These are phyloP conservation scores for Drosophila planitibia DNA, from an alignment of 2,888 invertebrate genomes.

Conservation along the genomic window DNA sequence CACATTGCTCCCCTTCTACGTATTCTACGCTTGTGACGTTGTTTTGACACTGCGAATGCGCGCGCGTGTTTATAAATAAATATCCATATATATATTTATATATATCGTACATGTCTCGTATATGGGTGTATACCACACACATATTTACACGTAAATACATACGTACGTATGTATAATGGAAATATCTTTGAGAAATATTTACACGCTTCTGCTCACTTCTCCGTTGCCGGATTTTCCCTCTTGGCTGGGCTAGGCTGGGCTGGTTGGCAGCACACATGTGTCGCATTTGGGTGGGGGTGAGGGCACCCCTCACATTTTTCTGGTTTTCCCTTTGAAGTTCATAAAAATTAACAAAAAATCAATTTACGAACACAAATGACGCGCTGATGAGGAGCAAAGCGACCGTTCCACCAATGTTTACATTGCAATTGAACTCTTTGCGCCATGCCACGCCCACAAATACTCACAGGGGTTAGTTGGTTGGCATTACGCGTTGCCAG, in stretches of 20 bases:
- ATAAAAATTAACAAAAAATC: slow-evolving; percentile 79
- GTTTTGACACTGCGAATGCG: slow-evolving; percentile 78
- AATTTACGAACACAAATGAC: slow-evolving; percentile 76
- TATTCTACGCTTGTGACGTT: slow-evolving; percentile 64
- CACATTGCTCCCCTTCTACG: slow-evolving; percentile 3
- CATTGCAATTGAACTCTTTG: slow-evolving; percentile 68
- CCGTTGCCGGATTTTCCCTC: slow-evolving; percentile 7
- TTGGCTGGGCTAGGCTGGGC: slow-evolving; percentile 7
- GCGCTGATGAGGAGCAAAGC: slow-evolving; percentile 67
- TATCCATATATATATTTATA: slow-evolving; percentile 22
- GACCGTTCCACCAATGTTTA: slow-evolving; percentile 50
- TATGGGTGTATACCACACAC: neutral
- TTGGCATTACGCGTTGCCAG: slow-evolving; percentile 3
- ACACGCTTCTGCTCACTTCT: slow-evolving; percentile 54
- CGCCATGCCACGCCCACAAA: slow-evolving; percentile 60
- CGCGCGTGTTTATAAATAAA: slow-evolving; percentile 80
- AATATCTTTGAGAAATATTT: slow-evolving; percentile 67
- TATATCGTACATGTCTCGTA: neutral
- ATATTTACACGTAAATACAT: neutral
- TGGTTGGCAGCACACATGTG: slow-evolving; percentile 59
- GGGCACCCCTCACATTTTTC: slow-evolving; percentile 52
- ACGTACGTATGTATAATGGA: slow-evolving; percentile 29
- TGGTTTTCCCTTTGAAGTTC: slow-evolving; percentile 72
- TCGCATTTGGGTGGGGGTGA: slow-evolving; percentile 20
- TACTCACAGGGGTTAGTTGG: slow-evolving; percentile 18